phyloP scores from a whole-genome alignment of 2,113 vertebrate genomes.

The Accipiter virgatus region DNA sequence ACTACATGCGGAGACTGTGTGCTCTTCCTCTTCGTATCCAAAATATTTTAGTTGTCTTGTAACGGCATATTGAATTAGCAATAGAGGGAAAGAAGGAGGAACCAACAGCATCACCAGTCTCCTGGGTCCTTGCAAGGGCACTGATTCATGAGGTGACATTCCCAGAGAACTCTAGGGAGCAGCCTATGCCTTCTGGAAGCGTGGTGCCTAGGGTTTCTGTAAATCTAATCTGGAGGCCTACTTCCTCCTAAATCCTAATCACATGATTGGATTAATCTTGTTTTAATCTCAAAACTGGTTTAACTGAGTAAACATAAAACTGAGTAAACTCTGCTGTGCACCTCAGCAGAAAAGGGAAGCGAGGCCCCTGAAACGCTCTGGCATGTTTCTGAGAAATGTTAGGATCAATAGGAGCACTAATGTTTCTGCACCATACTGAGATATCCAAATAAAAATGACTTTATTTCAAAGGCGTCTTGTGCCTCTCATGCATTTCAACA shows the following conservation, averaged over 20 bases:
- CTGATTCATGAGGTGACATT: neutral
- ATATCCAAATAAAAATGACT: neutral
- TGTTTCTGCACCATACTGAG: neutral
- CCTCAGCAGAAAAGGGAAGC: neutral
- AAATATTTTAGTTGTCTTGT: neutral
- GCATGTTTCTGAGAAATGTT: neutral
- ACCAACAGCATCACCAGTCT: neutral
- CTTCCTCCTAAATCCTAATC: conserved; percentile 4
- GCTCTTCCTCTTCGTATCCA: neutral
- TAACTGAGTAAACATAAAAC: neutral
- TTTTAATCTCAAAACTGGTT: conserved; percentile 30
- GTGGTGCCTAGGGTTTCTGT: neutral
- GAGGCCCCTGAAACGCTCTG: neutral
- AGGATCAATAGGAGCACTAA: neutral
- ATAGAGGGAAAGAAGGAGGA: neutral
- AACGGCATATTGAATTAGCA: neutral
- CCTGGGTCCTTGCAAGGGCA: neutral
- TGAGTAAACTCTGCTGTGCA: neutral
- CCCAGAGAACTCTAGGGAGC: neutral
- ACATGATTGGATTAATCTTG: neutral
- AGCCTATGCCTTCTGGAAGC: neutral
- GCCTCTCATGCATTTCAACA: neutral
- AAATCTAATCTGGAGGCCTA: neutral
- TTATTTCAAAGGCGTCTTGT: neutral
- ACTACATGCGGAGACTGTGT: neutral